A percentile compares a stretch with the other conserved stretches of the same genome.
Conservation (phyloP, 2,113 vertebrate species). For the Macquaria ambigua region DNA sequence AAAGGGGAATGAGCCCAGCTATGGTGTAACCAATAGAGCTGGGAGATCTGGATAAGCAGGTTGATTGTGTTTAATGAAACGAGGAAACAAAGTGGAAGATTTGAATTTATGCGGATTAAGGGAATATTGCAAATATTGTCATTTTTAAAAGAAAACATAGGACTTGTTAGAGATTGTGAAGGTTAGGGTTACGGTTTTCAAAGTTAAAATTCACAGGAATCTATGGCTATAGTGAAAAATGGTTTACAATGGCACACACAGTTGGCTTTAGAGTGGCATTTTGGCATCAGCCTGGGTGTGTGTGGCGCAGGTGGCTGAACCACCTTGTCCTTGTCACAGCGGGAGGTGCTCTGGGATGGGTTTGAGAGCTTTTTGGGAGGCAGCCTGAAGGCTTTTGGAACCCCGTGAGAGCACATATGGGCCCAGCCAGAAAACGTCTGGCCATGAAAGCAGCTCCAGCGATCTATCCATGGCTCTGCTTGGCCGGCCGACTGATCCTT, state of each 20-base stretch:
- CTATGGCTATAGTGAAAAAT: not conserved
- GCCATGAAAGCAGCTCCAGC: constrained; percentile 48
- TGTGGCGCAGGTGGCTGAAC: constrained; percentile 61
- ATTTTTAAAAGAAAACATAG: not conserved
- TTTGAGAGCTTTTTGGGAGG: constrained; percentile 66
- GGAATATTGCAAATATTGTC: not conserved
- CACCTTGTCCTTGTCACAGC: constrained; percentile 64
- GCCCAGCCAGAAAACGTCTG: constrained; percentile 65
- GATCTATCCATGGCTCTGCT: constrained; percentile 33
- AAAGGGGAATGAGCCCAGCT: not conserved
- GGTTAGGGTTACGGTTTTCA: not conserved
- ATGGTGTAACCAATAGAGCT: not conserved
- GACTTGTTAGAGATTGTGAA: not conserved
- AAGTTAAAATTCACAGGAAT: not conserved
- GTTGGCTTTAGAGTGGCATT: constrained; percentile 8
- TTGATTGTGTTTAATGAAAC: not conserved
- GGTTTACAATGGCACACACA: not conserved
- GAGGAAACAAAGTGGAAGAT: not conserved
- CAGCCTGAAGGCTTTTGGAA: constrained; percentile 65
- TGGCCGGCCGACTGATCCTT: constrained; percentile 46
- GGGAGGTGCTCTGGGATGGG: constrained; percentile 25
- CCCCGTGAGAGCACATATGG: constrained; percentile 72
- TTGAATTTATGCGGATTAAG: not conserved
- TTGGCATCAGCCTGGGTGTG: constrained; percentile 22
- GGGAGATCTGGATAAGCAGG: not conserved